A percentile compares a stretch with the other conserved stretches of the same genome.
Conservation (phyloP, 2,113 vertebrate species). For the Donacobius atricapilla region DNA sequence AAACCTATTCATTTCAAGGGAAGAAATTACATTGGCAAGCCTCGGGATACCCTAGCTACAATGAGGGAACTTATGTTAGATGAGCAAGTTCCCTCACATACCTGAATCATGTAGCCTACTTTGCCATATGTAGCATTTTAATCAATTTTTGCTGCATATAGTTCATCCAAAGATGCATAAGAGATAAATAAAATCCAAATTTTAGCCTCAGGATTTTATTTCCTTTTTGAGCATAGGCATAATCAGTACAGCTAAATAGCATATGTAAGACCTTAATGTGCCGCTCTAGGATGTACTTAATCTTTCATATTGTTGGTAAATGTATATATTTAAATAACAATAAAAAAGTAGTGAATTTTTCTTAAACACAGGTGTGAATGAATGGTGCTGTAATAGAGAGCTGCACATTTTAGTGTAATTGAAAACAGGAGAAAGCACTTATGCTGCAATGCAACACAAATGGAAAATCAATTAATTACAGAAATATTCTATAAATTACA, state of each 20-base stretch:
- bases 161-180: neutral
- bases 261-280: neutral
- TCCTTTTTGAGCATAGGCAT: neutral
- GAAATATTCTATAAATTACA: neutral
- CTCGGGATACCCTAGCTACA: neutral
- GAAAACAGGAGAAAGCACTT: neutral
- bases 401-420: neutral
- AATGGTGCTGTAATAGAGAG: neutral
- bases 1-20: neutral
- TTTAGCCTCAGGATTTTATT: neutral
- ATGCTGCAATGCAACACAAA: neutral
- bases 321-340: neutral
- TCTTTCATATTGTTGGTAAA: neutral
- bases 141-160: neutral
- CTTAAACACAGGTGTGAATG: neutral
- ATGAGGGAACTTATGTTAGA: neutral
- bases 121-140: neutral
- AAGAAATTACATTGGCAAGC: neutral
- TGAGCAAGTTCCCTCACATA: neutral
- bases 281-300: neutral
- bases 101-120: neutral
- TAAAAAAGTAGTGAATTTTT: neutral
- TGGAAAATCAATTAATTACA: neutral
- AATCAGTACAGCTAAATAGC: neutral
- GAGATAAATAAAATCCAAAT: neutral